A percentile compares a stretch with the other conserved stretches of the same genome.
Conservation (phyloP, 2,888 invertebrate species). For the Cataglyphis cursor region DNA sequence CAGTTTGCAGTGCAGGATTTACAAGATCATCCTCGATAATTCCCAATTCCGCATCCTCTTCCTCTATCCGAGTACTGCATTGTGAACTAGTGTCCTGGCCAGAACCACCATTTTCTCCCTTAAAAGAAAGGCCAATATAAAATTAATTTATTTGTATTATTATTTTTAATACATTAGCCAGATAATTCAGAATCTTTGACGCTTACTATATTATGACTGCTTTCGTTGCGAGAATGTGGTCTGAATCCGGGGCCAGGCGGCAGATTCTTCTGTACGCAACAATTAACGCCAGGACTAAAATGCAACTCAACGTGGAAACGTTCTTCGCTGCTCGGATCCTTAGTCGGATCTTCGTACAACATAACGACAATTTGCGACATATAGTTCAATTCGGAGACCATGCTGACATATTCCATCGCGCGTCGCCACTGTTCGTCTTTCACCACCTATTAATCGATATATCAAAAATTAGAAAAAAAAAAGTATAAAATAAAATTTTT, state of each 20-base stretch:
- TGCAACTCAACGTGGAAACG: slow-evolving; percentile 99
- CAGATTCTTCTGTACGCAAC: slow-evolving; percentile 97
- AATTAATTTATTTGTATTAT: slow-evolving; percentile 5
- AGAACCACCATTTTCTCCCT: slow-evolving; percentile 79
- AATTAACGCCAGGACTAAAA: slow-evolving; percentile 99
- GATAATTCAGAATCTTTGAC: slow-evolving; percentile 18
- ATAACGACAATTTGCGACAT: slow-evolving; percentile 99
- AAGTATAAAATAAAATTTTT: background rate
- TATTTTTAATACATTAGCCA: background rate
- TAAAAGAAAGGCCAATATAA: slow-evolving; percentile 14
- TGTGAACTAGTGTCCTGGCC: slow-evolving; percentile 81
- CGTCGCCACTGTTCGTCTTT: slow-evolving; percentile 99
- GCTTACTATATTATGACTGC: slow-evolving; percentile 88
- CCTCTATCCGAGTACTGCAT: slow-evolving; percentile 90
- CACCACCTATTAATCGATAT: slow-evolving; percentile 87
- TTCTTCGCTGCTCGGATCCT: slow-evolving; percentile 96
- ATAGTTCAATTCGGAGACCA: slow-evolving; percentile 99
- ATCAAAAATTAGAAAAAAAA: slow-evolving; percentile 11
- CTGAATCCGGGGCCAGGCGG: slow-evolving; percentile 97
- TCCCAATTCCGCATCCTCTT: slow-evolving; percentile 86
- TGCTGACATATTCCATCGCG: slow-evolving; percentile 99
- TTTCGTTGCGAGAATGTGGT: slow-evolving; percentile 95
- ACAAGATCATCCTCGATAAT: slow-evolving; percentile 81
- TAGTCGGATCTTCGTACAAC: slow-evolving; percentile 99
- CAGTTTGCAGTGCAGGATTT: slow-evolving; percentile 75